Evolutionary conservation across 2,888 invertebrate species (phyloP).

Genomic region (Limenitis camilla): DNA sequence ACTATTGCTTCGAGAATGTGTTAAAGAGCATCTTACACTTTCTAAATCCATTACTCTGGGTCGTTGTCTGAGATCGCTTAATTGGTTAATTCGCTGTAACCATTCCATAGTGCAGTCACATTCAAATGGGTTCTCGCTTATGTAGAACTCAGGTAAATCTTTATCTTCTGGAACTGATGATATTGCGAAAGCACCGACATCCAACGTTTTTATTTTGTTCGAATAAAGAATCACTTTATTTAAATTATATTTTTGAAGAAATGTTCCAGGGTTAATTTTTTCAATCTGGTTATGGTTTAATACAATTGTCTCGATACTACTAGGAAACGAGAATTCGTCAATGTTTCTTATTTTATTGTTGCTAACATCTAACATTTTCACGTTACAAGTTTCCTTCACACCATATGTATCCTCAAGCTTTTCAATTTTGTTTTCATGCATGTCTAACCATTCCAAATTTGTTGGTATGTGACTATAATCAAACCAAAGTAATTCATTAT

Average conservation of each 20-base stretch:
- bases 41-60: slow-evolving; percentile 87
- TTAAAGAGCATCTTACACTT: slow-evolving; percentile 83
- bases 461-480: slow-evolving; percentile 86
- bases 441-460: slow-evolving; percentile 85
- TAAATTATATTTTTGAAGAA: slow-evolving; percentile 79
- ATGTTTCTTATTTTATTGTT: slow-evolving; percentile 81
- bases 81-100: slow-evolving; percentile 85
- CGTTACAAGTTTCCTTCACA: slow-evolving; percentile 77
- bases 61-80: slow-evolving; percentile 81
- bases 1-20: slow-evolving; percentile 78
- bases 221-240: slow-evolving; percentile 85
- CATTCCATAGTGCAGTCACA: slow-evolving; percentile 93
- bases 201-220: slow-evolving; percentile 82
- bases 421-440: slow-evolving; percentile 85
- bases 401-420: slow-evolving; percentile 84
- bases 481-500: slow-evolving; percentile 85
- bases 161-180: slow-evolving; percentile 78
- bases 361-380: slow-evolving; percentile 86
- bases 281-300: slow-evolving; percentile 84
- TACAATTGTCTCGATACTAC: slow-evolving; percentile 81
- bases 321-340: slow-evolving; percentile 80
- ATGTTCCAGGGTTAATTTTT: slow-evolving; percentile 81
- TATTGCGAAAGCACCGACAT: slow-evolving; percentile 81
- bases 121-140: slow-evolving; percentile 87
- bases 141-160: slow-evolving; percentile 84